These are phyloP conservation scores for Falco punctatus DNA, from an alignment of 2,113 vertebrate genomes.

Conservation along the genomic window DNA sequence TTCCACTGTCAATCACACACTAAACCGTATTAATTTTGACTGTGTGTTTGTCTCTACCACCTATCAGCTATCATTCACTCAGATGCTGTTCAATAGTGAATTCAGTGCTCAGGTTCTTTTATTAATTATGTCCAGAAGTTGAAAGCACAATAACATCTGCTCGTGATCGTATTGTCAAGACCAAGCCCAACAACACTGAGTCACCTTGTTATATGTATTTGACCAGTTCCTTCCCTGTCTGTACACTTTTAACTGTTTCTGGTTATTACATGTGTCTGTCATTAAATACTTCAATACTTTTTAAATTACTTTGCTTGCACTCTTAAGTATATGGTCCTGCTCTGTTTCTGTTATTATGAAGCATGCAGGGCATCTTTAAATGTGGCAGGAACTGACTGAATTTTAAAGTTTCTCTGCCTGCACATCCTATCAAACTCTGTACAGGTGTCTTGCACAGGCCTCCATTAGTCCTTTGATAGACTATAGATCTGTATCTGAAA, in stretches of 20 bases:
- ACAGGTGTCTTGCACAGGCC: background rate
- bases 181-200: fast-evolving
- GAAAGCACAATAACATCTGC: background rate
- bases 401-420: background rate
- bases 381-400: background rate
- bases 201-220: background rate
- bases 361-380: background rate
- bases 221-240: background rate
- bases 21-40: background rate
- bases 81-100: background rate
- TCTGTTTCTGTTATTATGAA: background rate
- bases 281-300: background rate
- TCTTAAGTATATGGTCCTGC: background rate
- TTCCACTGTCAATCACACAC: background rate
- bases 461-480: background rate
- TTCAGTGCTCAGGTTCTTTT: background rate
- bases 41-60: background rate
- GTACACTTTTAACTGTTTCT: background rate
- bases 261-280: background rate
- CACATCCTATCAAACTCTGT: background rate
- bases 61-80: background rate
- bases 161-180: background rate
- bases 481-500: background rate
- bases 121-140: background rate
- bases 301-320: background rate